Evolutionary conservation across 2,888 invertebrate genomes (phyloP), one percentile per base, ranked within the genome.

Genomic region (Pocota personata): DNA sequence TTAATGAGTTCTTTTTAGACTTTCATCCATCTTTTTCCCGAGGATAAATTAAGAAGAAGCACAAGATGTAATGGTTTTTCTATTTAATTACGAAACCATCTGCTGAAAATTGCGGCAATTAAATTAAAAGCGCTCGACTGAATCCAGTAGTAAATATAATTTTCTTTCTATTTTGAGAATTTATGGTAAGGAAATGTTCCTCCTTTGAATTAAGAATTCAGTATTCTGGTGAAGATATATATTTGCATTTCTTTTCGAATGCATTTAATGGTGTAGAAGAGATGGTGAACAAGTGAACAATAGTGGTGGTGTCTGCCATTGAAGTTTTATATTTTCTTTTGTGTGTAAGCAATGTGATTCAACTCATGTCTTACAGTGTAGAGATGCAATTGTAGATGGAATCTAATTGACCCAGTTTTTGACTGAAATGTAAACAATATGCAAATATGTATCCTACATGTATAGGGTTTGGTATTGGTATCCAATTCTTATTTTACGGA

Each of bases 51-150:
- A 48, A 19, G 7, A 40, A 0, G 7, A 12, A 12, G 37, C 46
- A 30, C 16, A 10, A 27, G 10, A 62, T 19, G 30, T 27, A 62
- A 62, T 46, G 27, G 46, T 14, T 62, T 62, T 62, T 43, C 46
- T 46, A 46, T 62, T 46, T 62, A 62, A 46, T 62, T 62, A 30
- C 62, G n/a, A 30, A 43, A 16, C 46, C 62, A 46, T 62, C 62
- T 46, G 62, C 16, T 62, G 16, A 46, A 62, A 62, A 62, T 46
- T 62, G 62, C 10, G 43, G 62, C 46, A 46, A 62, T 62, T 62
- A 62, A 27, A 62, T 62, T 62, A 62, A 46, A 46, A 30, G 3
- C 46, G 14, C 46, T 30, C 62, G 1, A 27, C 46, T 46, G 30
- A 27, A n/a, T 40, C 21, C 21, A 24, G 24, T 46, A 30, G 46